Base-by-base conservation (phyloP, 2,888 invertebrate genomes). In the Nemotelus nigrinus region DNA sequence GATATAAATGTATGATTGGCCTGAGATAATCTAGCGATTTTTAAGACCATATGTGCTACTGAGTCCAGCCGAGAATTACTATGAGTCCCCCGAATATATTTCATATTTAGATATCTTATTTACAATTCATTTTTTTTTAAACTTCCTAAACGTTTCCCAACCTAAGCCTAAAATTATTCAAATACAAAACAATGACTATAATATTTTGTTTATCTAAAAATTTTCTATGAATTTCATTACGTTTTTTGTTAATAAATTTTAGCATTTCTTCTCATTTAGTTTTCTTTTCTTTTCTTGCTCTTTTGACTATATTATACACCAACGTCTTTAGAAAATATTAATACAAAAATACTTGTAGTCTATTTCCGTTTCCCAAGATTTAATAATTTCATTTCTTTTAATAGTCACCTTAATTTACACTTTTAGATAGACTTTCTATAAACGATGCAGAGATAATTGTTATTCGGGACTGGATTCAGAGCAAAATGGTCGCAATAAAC, bases 91-190 rank as follows among this genome's bases (percentile, higher is more conserved):
- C 25, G 50, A 57, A 57, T 75, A 68, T 60, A 50, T 47, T 55
- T 67, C 67, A n/a, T 8, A 4, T 58, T 75, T 75, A 65, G 72
- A 60, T 65, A n/a, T 72, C 72, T 67, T 72, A 74, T 67, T 57
- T 74, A 74, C 64, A 72, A 64, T 65, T 25, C 25, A 25, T 25
- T 25, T 25, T 65, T 64, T 77, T 58, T 74, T 77, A 90, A 90
- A 91, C 91, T 87, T 89, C 90, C 91, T 91, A 91, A 91, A 90
- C 39, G 88, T 88, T 87, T 89, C 55, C 88, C 89, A 90, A 90
- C 87, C 88, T 90, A 88, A 89, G 87, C 85, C 89, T 89, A 89
- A 88, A 88, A 89, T 89, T 89, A 89, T 63, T 89, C 81, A 89
- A 89, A 89, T 89, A 89, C 88, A 89, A 74, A 77, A 77, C 79